phyloP scores from a whole-genome alignment of 2,113 vertebrate species.

The Anthoscopus minutus region DNA sequence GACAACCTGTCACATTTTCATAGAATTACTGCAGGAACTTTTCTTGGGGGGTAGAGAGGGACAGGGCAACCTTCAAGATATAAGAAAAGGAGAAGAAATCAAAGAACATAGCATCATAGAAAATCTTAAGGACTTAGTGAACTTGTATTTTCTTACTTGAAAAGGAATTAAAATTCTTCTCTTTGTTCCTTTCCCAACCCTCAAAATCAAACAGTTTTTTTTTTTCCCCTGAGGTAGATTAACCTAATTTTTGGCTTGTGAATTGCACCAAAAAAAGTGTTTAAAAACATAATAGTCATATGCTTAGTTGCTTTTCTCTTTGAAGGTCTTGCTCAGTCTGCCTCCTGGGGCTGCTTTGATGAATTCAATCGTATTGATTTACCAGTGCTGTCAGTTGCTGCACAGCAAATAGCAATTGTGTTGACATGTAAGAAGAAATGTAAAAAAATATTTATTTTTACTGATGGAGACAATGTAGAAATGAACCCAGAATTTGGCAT shows the following conservation, averaged over 20 bases:
- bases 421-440: conserved; percentile 91
- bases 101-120: background rate
- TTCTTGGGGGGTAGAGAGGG: background rate
- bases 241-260: background rate
- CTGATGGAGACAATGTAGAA: conserved; percentile 89
- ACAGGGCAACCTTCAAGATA: background rate
- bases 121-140: background rate
- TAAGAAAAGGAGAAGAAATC: background rate
- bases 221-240: fast-evolving
- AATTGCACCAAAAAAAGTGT: background rate
- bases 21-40: background rate
- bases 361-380: conserved; percentile 97
- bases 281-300: background rate
- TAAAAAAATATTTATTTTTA: conserved; percentile 88
- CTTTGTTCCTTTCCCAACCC: background rate
- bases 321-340: conserved; percentile 92
- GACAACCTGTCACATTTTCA: background rate
- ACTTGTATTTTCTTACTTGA: background rate
- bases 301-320: background rate
- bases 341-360: conserved; percentile 98
- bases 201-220: background rate
- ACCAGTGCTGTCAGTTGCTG: conserved; percentile 93
- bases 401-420: conserved; percentile 93
- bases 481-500: conserved; percentile 97
- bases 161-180: background rate